These are phyloP conservation scores for Cylas formicarius DNA, from an alignment of 1,140 invertebrate species.

Conservation along the genomic window DNA sequence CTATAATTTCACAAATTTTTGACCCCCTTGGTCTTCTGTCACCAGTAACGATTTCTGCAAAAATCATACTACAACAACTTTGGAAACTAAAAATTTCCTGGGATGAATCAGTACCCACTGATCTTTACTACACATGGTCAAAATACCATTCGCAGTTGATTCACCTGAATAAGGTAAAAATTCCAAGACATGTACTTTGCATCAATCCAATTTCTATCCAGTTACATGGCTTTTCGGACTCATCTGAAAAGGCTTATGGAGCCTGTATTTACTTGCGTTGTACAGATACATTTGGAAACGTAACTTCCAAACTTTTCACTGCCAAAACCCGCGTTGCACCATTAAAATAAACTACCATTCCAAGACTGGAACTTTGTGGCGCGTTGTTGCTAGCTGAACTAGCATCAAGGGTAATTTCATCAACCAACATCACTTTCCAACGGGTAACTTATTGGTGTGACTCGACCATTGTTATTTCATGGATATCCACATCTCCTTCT, in stretches of 20 bases:
- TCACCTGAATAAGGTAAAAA: too few relatives aligned
- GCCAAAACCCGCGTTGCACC: slow-evolving; percentile 29
- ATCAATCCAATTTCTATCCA: background rate
- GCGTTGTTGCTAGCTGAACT: slow-evolving; percentile 32
- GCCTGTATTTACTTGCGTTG: slow-evolving; percentile 27
- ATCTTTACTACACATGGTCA: too few relatives aligned
- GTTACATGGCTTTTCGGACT: background rate
- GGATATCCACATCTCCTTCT: slow-evolving; percentile 34
- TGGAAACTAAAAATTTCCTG: too few relatives aligned
- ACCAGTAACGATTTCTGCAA: too few relatives aligned
- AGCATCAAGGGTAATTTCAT: slow-evolving; percentile 15
- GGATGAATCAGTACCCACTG: too few relatives aligned
- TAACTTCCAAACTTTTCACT: slow-evolving; percentile 14
- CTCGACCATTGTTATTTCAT: slow-evolving; percentile 40
- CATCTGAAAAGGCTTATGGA: slow-evolving; percentile 18
- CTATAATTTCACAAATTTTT: too few relatives aligned
- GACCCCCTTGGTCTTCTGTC: too few relatives aligned
- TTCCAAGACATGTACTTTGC: too few relatives aligned
- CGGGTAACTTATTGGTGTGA: slow-evolving; percentile 44
- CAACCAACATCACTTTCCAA: too few relatives aligned
- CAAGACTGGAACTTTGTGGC: slow-evolving; percentile 28
- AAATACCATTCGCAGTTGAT: too few relatives aligned
- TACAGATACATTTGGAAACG: slow-evolving; percentile 20
- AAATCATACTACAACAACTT: too few relatives aligned
- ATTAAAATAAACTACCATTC: slow-evolving; percentile 25